Conservation (phyloP, 2,113 vertebrate species). For the Cinclus cinclus region DNA sequence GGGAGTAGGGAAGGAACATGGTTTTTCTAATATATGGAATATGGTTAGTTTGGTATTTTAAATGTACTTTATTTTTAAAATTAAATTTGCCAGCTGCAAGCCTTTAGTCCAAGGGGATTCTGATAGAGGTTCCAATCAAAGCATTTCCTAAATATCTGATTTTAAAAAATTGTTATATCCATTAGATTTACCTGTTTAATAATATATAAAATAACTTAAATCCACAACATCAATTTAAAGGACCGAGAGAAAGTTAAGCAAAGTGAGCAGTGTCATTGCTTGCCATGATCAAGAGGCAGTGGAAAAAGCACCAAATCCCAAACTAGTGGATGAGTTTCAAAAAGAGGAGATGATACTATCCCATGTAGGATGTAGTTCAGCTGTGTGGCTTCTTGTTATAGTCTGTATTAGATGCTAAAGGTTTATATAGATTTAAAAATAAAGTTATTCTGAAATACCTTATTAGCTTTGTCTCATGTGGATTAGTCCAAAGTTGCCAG, state of each 20-base stretch:
- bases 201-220: neutral
- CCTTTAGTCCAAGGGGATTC: neutral
- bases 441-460: neutral
- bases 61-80: neutral
- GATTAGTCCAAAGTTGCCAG: neutral
- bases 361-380: neutral
- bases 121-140: neutral
- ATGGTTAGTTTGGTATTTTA: neutral
- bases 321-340: neutral
- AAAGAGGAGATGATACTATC: neutral
- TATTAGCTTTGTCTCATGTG: neutral
- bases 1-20: neutral
- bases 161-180: rapidly evolving
- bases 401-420: neutral
- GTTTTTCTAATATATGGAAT: neutral
- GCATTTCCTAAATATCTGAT: neutral
- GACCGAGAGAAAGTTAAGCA: neutral
- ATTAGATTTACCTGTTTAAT: neutral
- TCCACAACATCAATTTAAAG: neutral
- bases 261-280: neutral
- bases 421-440: neutral
- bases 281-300: neutral
- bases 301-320: neutral
- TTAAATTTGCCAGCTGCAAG: neutral
- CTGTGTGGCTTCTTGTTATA: neutral